Base-by-base conservation (phyloP, 2,888 invertebrate species). In the Ceraclea dissimilis region DNA sequence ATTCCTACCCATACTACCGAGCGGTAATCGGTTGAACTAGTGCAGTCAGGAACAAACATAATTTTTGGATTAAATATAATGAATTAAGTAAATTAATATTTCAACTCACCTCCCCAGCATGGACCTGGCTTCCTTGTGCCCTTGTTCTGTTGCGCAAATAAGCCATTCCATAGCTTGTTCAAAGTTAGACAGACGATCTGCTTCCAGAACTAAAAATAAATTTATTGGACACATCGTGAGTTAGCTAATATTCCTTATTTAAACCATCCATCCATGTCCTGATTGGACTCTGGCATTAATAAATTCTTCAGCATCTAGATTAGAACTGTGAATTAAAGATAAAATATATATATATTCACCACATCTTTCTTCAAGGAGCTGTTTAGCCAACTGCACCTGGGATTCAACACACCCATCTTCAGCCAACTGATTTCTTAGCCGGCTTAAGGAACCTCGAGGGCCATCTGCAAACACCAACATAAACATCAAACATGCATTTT, bases 81-180 rank as follows among this genome's bases (percentile, higher is more conserved):
- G n/a, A n/a, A n/a, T n/a, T n/a, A n/a, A n/a, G n/a, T n/a, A n/a
- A n/a, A n/a, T n/a, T n/a, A n/a, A n/a, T n/a, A n/a, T n/a, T n/a
- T n/a, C n/a, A 19, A 8, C 20, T 49, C 69, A 76, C 78, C 77
- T 69, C 69, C 79, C 76, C 60, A 96, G 76, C 66, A 93, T 79
- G 59, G 82, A 82, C 33, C 92, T 88, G 0, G 94, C 94, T 69
- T 93, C 91, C 46, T 85, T 81, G 65, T 93, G 92, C 0, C 94
- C 95, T 70, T 94, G 93, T 66, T 92, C 90, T 0, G 94, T 93
- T 2, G 95, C 93, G 72, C 89, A 88, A n/a, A 93, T 85, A 49
- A 95, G 72, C 94, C 94, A 95, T 66, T 90, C 87, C 51, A 95
- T 83, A 0, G 93, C 94, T 63, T 89, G 80, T 63, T 85, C 82